Conservation (phyloP, 2,113 vertebrate genomes). For the Balaeniceps rex region DNA sequence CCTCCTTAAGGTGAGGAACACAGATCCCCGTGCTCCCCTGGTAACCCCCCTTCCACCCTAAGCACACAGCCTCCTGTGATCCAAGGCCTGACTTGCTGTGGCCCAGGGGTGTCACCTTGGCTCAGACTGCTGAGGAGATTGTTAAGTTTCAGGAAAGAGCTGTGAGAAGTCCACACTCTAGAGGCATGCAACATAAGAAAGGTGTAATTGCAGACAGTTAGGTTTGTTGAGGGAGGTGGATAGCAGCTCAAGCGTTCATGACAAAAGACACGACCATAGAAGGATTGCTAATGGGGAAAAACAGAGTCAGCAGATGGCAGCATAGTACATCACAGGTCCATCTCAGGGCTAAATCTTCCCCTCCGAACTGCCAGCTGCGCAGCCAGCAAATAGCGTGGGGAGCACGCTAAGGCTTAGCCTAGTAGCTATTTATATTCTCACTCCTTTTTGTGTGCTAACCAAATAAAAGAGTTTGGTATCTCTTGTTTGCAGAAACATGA, state of each 20-base stretch:
- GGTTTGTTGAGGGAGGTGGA: neutral
- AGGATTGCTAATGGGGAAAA: neutral
- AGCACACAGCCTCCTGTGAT: neutral
- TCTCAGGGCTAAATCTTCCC: neutral
- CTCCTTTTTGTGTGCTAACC: neutral
- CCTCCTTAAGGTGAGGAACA: neutral
- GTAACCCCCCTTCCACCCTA: neutral
- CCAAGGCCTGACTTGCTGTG: neutral
- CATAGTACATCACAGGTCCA: neutral
- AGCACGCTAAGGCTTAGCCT: neutral
- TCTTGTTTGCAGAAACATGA: neutral
- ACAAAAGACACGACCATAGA: neutral
- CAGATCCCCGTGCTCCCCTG: fast-evolving
- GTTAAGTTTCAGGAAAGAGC: neutral
- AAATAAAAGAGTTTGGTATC: neutral
- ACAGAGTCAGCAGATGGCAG: neutral
- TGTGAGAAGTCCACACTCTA: fast-evolving
- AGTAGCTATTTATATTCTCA: neutral
- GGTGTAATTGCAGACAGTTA: neutral
- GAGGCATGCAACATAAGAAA: neutral
- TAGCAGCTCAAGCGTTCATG: neutral
- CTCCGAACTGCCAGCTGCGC: neutral
- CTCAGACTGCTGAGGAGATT: neutral
- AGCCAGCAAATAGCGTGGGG: fast-evolving
- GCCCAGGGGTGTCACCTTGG: neutral